Evolutionary conservation across 1,140 invertebrate species (phyloP).

Genomic region (Drosophila pruinosa): DNA sequence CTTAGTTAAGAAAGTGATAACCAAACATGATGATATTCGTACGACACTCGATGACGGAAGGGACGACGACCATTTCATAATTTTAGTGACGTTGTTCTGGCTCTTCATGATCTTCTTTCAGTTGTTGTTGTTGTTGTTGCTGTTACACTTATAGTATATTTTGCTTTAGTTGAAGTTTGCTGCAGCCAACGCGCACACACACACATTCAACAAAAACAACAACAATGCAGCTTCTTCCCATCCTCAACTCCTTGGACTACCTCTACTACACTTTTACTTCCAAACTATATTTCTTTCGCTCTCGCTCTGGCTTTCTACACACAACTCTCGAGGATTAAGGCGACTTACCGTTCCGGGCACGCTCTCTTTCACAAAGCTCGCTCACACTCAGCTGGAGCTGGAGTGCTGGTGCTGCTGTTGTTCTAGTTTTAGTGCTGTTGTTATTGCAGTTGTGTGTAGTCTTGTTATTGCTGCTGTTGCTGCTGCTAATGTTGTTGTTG

Average conservation of each 20-base stretch:
- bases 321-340: slow-evolving; percentile 21
- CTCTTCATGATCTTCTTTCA: slow-evolving; percentile 45
- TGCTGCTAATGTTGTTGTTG: slow-evolving; percentile 35
- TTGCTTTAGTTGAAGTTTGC: slow-evolving; percentile 62
- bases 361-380: neutral
- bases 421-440: slow-evolving; percentile 12
- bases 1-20: slow-evolving; percentile 67
- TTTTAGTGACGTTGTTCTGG: slow-evolving; percentile 52
- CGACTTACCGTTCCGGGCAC: slow-evolving; percentile 16
- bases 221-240: slow-evolving; percentile 15
- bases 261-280: neutral
- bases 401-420: neutral
- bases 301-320: slow-evolving; percentile 2
- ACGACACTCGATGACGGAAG: slow-evolving; percentile 71
- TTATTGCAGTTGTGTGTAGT: slow-evolving; percentile 26
- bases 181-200: slow-evolving; percentile 35
- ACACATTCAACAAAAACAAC: slow-evolving; percentile 52
- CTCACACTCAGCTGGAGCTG: slow-evolving; percentile 3
- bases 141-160: slow-evolving; percentile 69
- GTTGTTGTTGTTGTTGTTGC: slow-evolving; percentile 48
- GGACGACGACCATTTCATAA: slow-evolving; percentile 56
- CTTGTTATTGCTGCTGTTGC: slow-evolving; percentile 16
- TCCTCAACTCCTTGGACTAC: neutral
- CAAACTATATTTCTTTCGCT: neutral
- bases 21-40: slow-evolving; percentile 68